These are phyloP conservation scores for Pocillopora damicornis DNA, from an alignment of 64 coral and sea anemone genomes.

Conservation along the genomic window DNA sequence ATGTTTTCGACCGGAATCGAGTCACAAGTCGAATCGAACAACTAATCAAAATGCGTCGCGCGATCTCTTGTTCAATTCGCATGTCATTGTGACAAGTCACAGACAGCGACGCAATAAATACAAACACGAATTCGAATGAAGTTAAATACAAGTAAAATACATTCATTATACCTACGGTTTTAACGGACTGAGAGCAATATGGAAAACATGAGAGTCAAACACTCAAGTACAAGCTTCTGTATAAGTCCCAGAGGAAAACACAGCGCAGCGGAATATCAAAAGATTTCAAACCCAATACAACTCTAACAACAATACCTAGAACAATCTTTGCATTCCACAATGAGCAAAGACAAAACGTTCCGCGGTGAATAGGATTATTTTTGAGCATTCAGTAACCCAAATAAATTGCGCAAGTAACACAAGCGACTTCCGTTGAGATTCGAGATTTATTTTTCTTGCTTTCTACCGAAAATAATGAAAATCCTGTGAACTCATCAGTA, in stretches of 20 bases:
- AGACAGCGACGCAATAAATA: background rate
- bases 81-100: slow-evolving; percentile 8
- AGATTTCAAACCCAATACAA: slow-evolving; percentile 26
- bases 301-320: background rate
- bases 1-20: background rate
- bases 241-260: background rate
- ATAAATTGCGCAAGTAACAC: slow-evolving; percentile 13
- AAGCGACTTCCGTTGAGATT: slow-evolving; percentile 18
- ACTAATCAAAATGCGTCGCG: background rate
- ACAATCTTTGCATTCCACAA: slow-evolving; percentile 21
- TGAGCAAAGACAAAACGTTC: background rate
- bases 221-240: background rate
- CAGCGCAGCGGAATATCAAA: slow-evolving; percentile 12
- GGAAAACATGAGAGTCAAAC: background rate
- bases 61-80: slow-evolving; percentile 8
- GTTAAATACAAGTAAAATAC: background rate
- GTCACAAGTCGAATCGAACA: background rate
- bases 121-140: background rate
- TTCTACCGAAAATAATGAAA: background rate
- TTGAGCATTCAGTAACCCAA: background rate
- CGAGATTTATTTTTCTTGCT: background rate
- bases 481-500: background rate
- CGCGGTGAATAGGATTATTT: background rate
- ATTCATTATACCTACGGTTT: slow-evolving; percentile 17
- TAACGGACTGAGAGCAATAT: background rate